A percentile compares a stretch with the other conserved stretches of the same genome.
Evolutionary conservation across 2,797 vertebrate species (phyloP).

Genomic region (Hyperoplus immaculatus): DNA sequence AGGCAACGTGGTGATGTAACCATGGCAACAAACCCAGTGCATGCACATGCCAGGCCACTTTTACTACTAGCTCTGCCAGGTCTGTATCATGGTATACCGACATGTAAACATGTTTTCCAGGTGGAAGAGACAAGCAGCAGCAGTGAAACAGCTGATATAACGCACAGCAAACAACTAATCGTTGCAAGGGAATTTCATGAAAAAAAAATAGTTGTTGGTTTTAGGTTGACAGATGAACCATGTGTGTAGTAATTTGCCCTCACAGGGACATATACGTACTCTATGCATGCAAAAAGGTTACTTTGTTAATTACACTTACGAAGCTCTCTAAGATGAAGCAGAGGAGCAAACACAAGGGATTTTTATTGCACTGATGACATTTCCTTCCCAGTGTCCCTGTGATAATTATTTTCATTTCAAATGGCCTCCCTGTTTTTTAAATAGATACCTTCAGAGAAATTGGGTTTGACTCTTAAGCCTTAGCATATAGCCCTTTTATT

Average conservation of each 20-base stretch:
- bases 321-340: neutral
- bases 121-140: slow-evolving; percentile 6
- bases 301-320: neutral
- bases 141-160: slow-evolving; percentile 9
- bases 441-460: neutral
- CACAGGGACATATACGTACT: neutral
- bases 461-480: neutral
- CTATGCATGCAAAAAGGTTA: neutral
- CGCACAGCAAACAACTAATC: neutral
- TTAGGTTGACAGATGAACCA: neutral
- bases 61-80: slow-evolving; percentile 9
- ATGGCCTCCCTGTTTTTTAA: neutral
- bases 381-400: neutral
- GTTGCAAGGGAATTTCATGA: neutral
- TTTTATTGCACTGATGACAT: neutral
- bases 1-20: slow-evolving; percentile 46
- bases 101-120: slow-evolving; percentile 27
- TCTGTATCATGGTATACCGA: neutral
- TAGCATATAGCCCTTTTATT: neutral
- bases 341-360: neutral
- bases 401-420: slow-evolving; percentile 18
- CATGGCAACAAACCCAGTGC: slow-evolving; percentile 41
- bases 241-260: neutral
- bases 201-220: neutral
- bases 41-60: slow-evolving; percentile 35